Percentiles rank a stretch among this genome's conserved stretches.
phyloP scores from a whole-genome alignment of 2,888 invertebrate genomes.

The Trichopria drosophilae region DNA sequence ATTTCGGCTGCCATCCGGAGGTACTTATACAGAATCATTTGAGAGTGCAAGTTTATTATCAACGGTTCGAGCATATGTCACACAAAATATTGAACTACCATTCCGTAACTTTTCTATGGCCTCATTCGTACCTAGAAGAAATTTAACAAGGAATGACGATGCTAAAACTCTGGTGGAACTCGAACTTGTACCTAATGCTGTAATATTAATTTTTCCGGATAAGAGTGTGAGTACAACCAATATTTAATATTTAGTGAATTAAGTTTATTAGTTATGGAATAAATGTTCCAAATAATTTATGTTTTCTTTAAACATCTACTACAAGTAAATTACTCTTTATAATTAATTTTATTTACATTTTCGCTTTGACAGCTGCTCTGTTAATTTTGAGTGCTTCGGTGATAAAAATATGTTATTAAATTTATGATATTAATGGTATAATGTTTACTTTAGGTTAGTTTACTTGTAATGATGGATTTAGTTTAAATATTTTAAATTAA shows the following conservation, averaged over 20 bases:
- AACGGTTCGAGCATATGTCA: conserved; percentile 62
- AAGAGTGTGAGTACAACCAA: conserved; percentile 49
- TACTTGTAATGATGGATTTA: too few relatives aligned
- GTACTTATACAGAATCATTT: conserved; percentile 74
- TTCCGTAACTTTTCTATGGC: conserved; percentile 71
- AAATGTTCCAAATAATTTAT: too few relatives aligned
- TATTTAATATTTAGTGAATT: background rate
- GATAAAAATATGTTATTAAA: too few relatives aligned
- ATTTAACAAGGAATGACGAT: conserved; percentile 64
- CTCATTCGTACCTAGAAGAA: conserved; percentile 75
- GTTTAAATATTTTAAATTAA: too few relatives aligned
- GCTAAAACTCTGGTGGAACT: conserved; percentile 66
- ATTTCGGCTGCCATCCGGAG: conserved; percentile 83
- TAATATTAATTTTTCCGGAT: conserved; percentile 71
- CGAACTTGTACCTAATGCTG: conserved; percentile 75
- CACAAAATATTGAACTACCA: conserved; percentile 61
- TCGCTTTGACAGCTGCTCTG: too few relatives aligned
- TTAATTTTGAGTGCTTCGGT: too few relatives aligned
- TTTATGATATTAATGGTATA: too few relatives aligned
- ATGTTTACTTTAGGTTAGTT: too few relatives aligned
- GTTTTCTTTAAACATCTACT: too few relatives aligned
- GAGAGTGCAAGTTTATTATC: conserved; percentile 68
- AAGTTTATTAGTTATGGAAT: too few relatives aligned
- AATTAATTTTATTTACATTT: too few relatives aligned
- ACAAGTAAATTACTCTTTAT: too few relatives aligned